Conservation (phyloP, 2,888 invertebrate species). For the Chrysomela aeneicollis region DNA sequence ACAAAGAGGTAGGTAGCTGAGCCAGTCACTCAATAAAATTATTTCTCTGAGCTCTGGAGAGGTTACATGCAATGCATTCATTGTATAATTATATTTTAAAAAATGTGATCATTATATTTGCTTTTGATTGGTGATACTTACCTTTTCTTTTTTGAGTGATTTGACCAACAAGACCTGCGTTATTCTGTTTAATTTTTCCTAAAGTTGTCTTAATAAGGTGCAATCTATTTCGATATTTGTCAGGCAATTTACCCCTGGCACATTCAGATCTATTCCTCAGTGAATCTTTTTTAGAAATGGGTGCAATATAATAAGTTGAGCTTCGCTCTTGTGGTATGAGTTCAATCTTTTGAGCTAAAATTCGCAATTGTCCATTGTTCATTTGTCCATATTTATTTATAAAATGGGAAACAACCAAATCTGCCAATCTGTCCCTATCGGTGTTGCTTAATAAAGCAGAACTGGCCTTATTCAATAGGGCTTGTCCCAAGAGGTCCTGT, state of each 20-base stretch:
- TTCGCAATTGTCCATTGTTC: not conserved
- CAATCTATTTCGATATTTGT: not conserved
- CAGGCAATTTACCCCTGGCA: not conserved
- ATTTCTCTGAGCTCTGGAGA: too few species aligned
- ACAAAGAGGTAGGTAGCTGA: too few species aligned
- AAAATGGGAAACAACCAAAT: not conserved
- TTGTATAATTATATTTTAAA: too few species aligned
- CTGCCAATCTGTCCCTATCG: not conserved
- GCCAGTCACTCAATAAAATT: too few species aligned
- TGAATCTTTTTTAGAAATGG: not conserved
- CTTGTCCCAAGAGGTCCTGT: constrained; percentile 1
- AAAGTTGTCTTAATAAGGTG: not conserved
- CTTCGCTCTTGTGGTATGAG: constrained; percentile 1
- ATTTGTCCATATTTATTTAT: not conserved
- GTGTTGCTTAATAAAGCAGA: not conserved
- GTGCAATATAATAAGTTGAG: constrained; percentile 1
- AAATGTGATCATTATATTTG: not conserved
- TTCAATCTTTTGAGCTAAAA: not conserved
- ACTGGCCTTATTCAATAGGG: constrained; percentile 1
- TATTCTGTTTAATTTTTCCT: not conserved
- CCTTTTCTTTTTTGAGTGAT: not conserved
- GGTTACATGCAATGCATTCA: too few species aligned
- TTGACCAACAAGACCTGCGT: not conserved
- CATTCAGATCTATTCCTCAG: constrained; percentile 3
- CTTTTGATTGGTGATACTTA: not conserved